A percentile compares a stretch with the other conserved stretches of the same genome.
Conservation (phyloP, 2,113 vertebrate species). For the Mandrillus leucophaeus region DNA sequence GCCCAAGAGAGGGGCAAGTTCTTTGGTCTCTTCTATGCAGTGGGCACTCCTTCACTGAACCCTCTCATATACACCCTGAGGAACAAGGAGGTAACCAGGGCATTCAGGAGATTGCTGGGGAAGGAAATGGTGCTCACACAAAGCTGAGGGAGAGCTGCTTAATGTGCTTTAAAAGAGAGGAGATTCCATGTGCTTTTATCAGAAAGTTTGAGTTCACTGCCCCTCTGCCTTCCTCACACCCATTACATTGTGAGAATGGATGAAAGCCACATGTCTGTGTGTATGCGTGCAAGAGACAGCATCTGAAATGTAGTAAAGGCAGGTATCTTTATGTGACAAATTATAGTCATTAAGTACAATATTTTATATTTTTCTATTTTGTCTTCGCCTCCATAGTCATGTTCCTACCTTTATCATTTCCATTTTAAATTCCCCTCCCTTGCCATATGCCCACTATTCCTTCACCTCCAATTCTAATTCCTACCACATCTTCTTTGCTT, state of each 20-base stretch:
- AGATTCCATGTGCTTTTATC: neutral
- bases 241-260: no score
- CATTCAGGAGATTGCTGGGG: neutral
- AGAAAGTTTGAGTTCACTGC: neutral
- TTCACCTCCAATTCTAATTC: neutral
- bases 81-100: constrained; percentile 39
- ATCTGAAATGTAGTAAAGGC: neutral
- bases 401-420: neutral
- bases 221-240: neutral
- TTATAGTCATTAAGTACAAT: neutral
- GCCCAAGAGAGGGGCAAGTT: constrained; percentile 26
- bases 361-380: neutral
- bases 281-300: neutral
- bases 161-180: neutral
- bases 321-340: neutral
- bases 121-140: neutral
- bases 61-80: neutral
- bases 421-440: neutral
- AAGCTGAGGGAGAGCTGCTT: neutral
- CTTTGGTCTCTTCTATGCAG: constrained; percentile 48
- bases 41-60: constrained; percentile 24
- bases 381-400: neutral
- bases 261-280: neutral
- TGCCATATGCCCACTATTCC: neutral
- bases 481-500: neutral